Base-by-base conservation (phyloP, 2,113 vertebrate species). In the Montifringilla adamsi region DNA sequence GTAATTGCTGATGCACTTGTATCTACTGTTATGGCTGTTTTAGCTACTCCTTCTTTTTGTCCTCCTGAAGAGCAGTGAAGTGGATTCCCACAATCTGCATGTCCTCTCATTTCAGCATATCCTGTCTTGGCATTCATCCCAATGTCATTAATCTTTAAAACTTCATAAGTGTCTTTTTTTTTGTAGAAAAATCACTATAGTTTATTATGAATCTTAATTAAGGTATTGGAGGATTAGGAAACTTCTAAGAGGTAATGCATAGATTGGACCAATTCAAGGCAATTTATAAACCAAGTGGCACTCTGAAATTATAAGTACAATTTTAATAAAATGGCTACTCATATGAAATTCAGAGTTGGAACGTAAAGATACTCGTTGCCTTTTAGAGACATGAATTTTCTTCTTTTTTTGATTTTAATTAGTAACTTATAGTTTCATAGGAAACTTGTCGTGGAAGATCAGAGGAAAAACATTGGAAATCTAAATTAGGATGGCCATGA, bases 1-100 rank as follows among this genome's bases (percentile, higher is more conserved):
- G 14, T 13, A 56, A 33, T 22, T 50, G 14, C 20, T 30, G 11
- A 21, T 41, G 24, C 11, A 37, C 0, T 0, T 52, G 10, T 20
- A 31, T 31, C 43, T 46, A n/a, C 4, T 6, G 5, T 39, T 70
- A 31, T 17, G 21, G 5, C 24, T 81, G 5, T 44, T 69, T 46
- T 56, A 76, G 15, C 24, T 30, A 44, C 13, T 60, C 31, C 35
- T 69, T 28, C 12, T 30, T 69, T 58, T 23, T 27, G 33, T 49
- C 21, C 9, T 39, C 28, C 26, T 64, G 49, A 77, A 59, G 30
- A 83, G 15, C n/a, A 53, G 10, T 10, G 23, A 77, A 35, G 10
- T 52, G 33, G 20, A 28, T 56, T 82, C 14, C 26, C 20, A 44
- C 23, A 50, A 41, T 8, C 28, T 76, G 31, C 8, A 35, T 82